Evolutionary conservation across 2,888 invertebrate genomes (phyloP), one percentile per base, ranked within the genome.

Genomic region (Mycogona germanica): DNA sequence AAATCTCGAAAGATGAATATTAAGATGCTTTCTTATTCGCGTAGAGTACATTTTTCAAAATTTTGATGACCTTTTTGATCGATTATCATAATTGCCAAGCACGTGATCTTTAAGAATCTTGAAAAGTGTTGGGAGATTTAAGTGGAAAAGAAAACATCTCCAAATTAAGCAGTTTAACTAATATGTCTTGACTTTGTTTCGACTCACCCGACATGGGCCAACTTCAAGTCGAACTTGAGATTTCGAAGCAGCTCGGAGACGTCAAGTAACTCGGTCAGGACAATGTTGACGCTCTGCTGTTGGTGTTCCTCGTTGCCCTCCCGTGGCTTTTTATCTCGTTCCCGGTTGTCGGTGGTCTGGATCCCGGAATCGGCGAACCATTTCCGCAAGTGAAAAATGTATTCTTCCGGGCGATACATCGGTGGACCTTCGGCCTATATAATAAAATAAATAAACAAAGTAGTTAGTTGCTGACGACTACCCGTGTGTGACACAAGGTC

Each of bases 211-310:
- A 87, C 87, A 72, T 87, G 91, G 0, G 92, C 84, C 44, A 88
- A 77, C 60, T 86, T 75, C 0, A 93, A 76, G 69, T 93, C 93
- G 5, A 87, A 82, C 60, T 86, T 78, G 30, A 93, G 76, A 68
- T 92, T 92, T 49, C 83, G 82, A 51, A 93, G 76, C 25, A 92
- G 75, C 70, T 92, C 91, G 42, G 88, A 86, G 41, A 91, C 82
- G 12, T 87, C 84, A 17, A 84, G 44, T 26, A 57, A 29, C 47
- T 57, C 57, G 3, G 58, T 57, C 5, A 52, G 23, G 17, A 52
- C 46, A n/a, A 57, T 58, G 40, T 46, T 51, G 19, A 51, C 42
- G 23, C 48, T 55, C 4, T 57, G 51, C 9, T 28, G 21, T 7
- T 42, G 37, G 21, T 51, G n/a, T 17, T 7, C 26, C 4, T n/a